phyloP scores from a whole-genome alignment of 2,797 vertebrate species.

The Eutrigla gurnardus region DNA sequence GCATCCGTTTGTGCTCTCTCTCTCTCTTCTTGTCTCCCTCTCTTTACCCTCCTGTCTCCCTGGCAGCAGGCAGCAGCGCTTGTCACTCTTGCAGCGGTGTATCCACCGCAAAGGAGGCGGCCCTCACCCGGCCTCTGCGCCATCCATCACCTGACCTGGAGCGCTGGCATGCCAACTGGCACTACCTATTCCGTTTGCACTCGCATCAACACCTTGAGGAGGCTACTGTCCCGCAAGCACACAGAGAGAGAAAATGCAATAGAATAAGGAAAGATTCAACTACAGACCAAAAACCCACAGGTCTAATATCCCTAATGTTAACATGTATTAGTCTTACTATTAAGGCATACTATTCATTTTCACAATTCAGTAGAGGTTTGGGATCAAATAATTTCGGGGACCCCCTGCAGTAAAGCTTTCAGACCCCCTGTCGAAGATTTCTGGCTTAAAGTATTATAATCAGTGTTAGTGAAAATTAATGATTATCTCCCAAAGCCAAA shows the following conservation, averaged over 20 bases:
- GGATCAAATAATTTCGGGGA: no score
- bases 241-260: not conserved
- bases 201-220: constrained; percentile 47
- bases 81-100: constrained; percentile 64
- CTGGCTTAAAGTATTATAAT: constrained; percentile 51
- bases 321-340: not conserved
- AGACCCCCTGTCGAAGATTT: no score
- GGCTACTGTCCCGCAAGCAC: constrained; percentile 6
- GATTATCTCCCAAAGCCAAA: constrained; percentile 49
- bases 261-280: constrained; percentile 9
- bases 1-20: not conserved
- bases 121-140: constrained; percentile 45
- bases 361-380: constrained; percentile 34
- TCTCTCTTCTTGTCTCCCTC: constrained; percentile 21
- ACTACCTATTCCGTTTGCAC: constrained; percentile 53
- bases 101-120: constrained; percentile 55
- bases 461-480: constrained; percentile 60
- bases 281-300: not conserved
- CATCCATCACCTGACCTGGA: constrained; percentile 71
- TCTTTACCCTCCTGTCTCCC: constrained; percentile 31
- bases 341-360: constrained; percentile 1
- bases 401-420: no score
- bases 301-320: not conserved
- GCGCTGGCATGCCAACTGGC: constrained; percentile 54
- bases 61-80: constrained; percentile 59